Conservation (phyloP, 2,888 invertebrate genomes). For the Neoascia interrupta region DNA sequence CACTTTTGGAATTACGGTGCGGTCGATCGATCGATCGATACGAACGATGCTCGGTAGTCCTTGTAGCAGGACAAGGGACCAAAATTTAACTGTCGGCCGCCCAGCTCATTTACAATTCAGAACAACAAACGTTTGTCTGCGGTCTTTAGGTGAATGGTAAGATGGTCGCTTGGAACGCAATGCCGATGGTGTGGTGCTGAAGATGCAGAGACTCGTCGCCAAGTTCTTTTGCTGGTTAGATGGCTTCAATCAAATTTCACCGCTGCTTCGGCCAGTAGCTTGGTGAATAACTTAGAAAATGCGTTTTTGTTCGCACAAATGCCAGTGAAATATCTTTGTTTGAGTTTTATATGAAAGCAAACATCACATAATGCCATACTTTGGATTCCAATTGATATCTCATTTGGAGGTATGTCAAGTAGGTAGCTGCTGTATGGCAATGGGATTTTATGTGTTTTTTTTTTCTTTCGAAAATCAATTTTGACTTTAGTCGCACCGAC, state of each 20-base stretch:
- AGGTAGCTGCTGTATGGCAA: neutral
- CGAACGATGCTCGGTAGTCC: neutral
- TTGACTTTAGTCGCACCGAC: constrained; percentile 20
- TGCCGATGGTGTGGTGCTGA: constrained; percentile 7
- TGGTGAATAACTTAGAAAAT: constrained; percentile 65
- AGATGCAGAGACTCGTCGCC: constrained; percentile 30
- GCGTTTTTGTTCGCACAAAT: constrained; percentile 25
- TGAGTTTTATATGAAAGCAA: constrained; percentile 66
- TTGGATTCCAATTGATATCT: constrained; percentile 73
- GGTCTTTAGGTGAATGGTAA: constrained; percentile 59
- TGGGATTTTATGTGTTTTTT: neutral
- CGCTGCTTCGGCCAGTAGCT: constrained; percentile 7
- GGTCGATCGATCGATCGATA: constrained; percentile 11
- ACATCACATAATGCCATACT: constrained; percentile 72
- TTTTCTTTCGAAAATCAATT: neutral
- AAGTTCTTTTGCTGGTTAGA: constrained; percentile 40
- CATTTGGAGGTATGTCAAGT: constrained; percentile 69
- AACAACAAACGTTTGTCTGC: constrained; percentile 67
- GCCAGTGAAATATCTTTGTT: constrained; percentile 62
- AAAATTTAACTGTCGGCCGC: constrained; percentile 68
- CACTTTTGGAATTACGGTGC: constrained; percentile 48
- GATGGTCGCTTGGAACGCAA: constrained; percentile 9
- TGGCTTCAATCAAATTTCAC: constrained; percentile 65
- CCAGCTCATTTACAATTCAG: constrained; percentile 70
- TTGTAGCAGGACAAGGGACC: constrained; percentile 13